Percentiles rank a stretch among this genome's conserved stretches.
phyloP scores from a whole-genome alignment of 2,888 invertebrate species.

The Trissolcus brochymenae region DNA sequence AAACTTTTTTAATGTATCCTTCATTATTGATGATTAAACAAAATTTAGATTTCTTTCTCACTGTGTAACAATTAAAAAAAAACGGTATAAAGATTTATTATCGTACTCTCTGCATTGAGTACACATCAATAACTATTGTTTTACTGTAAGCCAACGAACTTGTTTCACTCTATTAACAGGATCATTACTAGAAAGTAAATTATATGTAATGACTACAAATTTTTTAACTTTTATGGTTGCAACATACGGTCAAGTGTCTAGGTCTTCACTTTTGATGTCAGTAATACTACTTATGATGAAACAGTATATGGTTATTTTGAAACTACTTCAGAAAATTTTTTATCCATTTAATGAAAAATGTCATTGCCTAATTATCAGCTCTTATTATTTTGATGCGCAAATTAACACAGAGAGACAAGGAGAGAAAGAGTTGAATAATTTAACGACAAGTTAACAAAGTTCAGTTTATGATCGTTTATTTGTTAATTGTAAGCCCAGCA shows the following conservation, averaged over 20 bases:
- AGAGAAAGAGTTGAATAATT: conserved; percentile 31
- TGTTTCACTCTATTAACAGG: conserved; percentile 33
- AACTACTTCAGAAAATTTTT: no score
- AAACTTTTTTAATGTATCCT: no score
- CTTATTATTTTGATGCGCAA: conserved; percentile 15
- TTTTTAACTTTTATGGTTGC: conserved; percentile 35
- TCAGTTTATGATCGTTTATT: conserved; percentile 29
- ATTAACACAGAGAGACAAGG: no score
- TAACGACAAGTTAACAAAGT: conserved; percentile 39
- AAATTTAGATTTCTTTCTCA: no score
- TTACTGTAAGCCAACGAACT: conserved; percentile 37
- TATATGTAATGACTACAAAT: conserved; percentile 37
- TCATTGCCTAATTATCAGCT: conserved; percentile 13
- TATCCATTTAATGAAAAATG: no score
- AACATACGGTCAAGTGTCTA: conserved; percentile 22
- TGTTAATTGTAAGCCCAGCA: conserved; percentile 30
- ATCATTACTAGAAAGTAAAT: conserved; percentile 43
- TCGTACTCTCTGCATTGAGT: not conserved
- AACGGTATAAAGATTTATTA: not conserved
- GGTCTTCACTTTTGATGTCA: no score
- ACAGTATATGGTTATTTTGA: no score
- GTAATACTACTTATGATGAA: no score
- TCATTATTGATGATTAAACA: no score
- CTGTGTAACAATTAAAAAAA: no score
- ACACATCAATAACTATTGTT: conserved; percentile 24